These are phyloP conservation scores for Struthidea cinerea DNA, from an alignment of 2,113 vertebrate species.

Conservation along the genomic window DNA sequence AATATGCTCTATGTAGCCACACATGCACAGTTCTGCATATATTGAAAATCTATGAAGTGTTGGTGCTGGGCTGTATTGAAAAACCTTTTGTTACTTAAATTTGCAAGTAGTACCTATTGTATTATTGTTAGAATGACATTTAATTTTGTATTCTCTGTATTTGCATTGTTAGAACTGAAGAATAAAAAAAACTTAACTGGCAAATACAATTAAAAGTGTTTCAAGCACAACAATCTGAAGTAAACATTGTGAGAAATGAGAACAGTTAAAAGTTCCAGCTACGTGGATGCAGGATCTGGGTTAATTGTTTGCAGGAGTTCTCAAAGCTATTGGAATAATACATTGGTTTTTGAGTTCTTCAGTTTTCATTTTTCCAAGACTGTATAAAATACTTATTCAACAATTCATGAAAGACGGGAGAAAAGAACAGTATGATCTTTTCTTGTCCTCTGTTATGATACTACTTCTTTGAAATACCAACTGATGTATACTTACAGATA, in stretches of 20 bases:
- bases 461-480: not conserved
- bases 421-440: not conserved
- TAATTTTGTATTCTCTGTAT: not conserved
- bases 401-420: not conserved
- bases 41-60: not conserved
- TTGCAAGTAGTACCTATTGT: not conserved
- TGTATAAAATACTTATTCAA: not conserved
- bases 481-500: not conserved
- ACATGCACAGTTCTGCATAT: not conserved
- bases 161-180: not conserved
- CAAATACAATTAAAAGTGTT: not conserved
- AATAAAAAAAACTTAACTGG: not conserved
- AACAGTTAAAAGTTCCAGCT: conserved; percentile 31
- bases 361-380: not conserved
- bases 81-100: not conserved
- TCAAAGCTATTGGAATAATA: conserved; percentile 17
- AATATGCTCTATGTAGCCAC: fast-evolving
- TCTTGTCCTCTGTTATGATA: not conserved
- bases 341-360: conserved; percentile 4
- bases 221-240: not conserved
- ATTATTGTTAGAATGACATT: not conserved
- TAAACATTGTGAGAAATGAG: not conserved
- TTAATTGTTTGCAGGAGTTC: conserved; percentile 63
- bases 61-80: not conserved
- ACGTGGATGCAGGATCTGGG: conserved; percentile 31